Conservation (phyloP, 2,888 invertebrate species). For the Diabrotica balteata region DNA sequence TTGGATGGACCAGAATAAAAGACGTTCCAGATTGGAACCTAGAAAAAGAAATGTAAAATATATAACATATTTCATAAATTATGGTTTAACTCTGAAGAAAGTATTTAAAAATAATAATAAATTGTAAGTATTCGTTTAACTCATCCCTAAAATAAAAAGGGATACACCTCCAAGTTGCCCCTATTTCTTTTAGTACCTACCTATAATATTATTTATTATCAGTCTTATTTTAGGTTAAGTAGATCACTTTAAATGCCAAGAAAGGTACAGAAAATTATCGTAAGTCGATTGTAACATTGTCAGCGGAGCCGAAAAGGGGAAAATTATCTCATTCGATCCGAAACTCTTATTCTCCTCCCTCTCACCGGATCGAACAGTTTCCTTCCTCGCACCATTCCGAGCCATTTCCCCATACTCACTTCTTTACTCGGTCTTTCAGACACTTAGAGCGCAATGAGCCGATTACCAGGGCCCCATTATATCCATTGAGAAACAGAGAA, state of each 20-base stretch:
- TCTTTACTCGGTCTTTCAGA: slow-evolving; percentile 55
- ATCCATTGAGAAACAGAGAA: slow-evolving; percentile 47
- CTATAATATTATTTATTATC: no score
- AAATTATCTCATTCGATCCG: slow-evolving; percentile 24
- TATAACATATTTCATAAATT: no score
- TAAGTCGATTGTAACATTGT: slow-evolving; percentile 9
- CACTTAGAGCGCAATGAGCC: slow-evolving; percentile 55
- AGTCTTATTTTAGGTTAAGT: not conserved
- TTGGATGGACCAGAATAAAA: no score
- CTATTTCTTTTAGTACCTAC: no score
- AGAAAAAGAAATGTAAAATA: no score
- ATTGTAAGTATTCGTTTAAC: no score
- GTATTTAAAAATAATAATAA: no score
- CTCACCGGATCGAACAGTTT: slow-evolving; percentile 50
- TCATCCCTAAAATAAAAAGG: no score
- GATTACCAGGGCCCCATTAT: slow-evolving; percentile 50
- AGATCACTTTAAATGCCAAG: slow-evolving; percentile 5
- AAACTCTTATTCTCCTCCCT: slow-evolving; percentile 37
- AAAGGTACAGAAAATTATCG: slow-evolving; percentile 6
- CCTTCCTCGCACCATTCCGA: slow-evolving; percentile 57
- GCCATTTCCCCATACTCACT: slow-evolving; percentile 59
- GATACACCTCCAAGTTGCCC: no score
- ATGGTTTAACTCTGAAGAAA: no score
- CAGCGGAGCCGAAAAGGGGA: slow-evolving; percentile 10
- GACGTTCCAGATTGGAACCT: no score